These are phyloP conservation scores for Tenualosa ilisha DNA, from an alignment of 2,797 vertebrate species.

Conservation along the genomic window DNA sequence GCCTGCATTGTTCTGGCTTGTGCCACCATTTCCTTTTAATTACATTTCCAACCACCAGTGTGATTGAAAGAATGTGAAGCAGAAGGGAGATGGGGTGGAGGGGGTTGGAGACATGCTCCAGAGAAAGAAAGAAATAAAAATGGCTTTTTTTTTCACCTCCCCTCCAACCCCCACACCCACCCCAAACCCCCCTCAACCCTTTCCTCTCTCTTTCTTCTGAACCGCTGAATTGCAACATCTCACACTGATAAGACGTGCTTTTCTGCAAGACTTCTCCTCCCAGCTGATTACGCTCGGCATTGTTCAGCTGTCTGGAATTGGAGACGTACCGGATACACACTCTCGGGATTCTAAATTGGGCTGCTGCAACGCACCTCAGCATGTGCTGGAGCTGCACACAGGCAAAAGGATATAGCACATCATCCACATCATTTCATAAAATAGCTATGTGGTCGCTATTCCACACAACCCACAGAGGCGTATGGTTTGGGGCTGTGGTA, in stretches of 20 bases:
- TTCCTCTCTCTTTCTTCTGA: background rate
- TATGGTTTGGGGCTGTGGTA: background rate
- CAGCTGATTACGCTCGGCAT: background rate
- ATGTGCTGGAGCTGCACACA: background rate
- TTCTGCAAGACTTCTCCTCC: conserved; percentile 17
- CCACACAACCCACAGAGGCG: background rate
- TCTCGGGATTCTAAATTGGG: conserved; percentile 13
- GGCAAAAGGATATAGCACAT: background rate
- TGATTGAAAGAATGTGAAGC: conserved; percentile 46
- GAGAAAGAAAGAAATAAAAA: background rate
- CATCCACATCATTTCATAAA: background rate
- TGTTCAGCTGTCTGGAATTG: conserved; percentile 18
- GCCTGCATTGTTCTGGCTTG: conserved; percentile 59
- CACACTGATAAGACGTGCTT: conserved; percentile 12
- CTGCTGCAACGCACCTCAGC: conserved; percentile 5
- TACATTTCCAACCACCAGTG: conserved; percentile 56
- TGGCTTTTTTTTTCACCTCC: conserved; percentile 24
- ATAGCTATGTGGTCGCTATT: background rate
- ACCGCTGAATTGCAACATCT: conserved; percentile 24
- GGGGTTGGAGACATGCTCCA: conserved; percentile 31
- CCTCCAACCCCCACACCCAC: background rate
- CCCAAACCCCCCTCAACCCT: background rate
- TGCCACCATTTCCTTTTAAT: conserved; percentile 64
- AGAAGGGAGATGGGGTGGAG: too few species aligned
- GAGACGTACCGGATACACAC: background rate